Base-by-base conservation (phyloP, 2,888 invertebrate species). In the Junonia oenone region DNA sequence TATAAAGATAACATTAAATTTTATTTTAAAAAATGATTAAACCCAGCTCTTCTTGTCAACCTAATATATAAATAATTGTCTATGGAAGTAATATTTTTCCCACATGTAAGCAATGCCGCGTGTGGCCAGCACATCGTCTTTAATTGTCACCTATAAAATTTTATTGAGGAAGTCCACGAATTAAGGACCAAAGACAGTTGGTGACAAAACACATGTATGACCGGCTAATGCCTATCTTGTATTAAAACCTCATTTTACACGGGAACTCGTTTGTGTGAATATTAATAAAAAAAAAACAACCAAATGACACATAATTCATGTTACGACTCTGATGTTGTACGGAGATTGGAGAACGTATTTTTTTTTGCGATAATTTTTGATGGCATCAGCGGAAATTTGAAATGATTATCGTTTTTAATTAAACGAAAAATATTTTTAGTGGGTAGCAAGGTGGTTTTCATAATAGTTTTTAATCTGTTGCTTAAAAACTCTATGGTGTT, bases 151-250 rank as follows among this genome's bases (percentile, higher is more conserved):
- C 73, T 71, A 83, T 83, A 83, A 83, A 83, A 73, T 72, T 85
- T 87, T 86, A 87, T 87, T 81, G 81, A 78, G 84, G 87, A 87
- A 80, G 79, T 71, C 65, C 73, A 75, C 63, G 75, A 78, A 82
- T 84, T 75, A 78, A 76, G 69, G 68, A 72, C 76, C 68, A 69
- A 63, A 43, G 50, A 53, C 40, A 22, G 47, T 48, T 54, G 48
- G 40, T 43, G 53, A 54, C 53, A 54, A 37, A 46, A 56, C 45
- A 50, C 47, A 56, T 59, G 45, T 57, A 47, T 45, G 38, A 43
- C 27, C 35, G 9, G 43, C 29, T 15, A 45, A 26, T 22, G 22
- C 43, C 26, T 17, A 17, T 29, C n/a, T 15, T 31, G 27, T 46
- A 27, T 46, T 31, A 46, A 17, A 46, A 46, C 43, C 6, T 19